These are phyloP conservation scores for Kuschelorhynchus macadamiae DNA, from an alignment of 2,888 invertebrate species.

Conservation along the genomic window DNA sequence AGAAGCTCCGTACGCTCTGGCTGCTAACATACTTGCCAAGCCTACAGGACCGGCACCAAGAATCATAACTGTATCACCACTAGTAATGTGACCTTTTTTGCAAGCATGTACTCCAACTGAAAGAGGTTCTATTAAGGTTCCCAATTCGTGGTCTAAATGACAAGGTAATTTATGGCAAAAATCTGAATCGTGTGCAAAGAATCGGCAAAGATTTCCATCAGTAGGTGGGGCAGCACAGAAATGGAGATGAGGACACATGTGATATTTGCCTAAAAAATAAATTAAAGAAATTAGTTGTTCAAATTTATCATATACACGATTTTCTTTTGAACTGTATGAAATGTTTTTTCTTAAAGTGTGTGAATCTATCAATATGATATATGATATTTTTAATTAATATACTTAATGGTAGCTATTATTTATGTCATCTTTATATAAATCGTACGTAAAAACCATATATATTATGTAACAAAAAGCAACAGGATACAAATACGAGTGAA, in stretches of 20 bases:
- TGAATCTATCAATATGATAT: too few relatives aligned
- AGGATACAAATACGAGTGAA: too few relatives aligned
- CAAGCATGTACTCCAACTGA: slow-evolving; percentile 96
- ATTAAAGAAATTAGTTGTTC: too few relatives aligned
- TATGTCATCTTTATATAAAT: too few relatives aligned
- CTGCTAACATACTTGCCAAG: slow-evolving; percentile 82
- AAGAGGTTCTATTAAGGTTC: slow-evolving; percentile 92
- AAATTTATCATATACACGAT: too few relatives aligned
- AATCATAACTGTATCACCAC: slow-evolving; percentile 81
- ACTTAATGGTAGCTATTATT: too few relatives aligned
- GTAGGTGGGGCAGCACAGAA: slow-evolving; percentile 96
- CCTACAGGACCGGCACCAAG: slow-evolving; percentile 93
- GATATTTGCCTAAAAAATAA: slow-evolving; percentile 83
- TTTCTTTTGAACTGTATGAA: too few relatives aligned
- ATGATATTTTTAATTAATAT: too few relatives aligned
- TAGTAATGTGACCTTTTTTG: slow-evolving; percentile 81
- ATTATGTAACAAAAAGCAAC: too few relatives aligned
- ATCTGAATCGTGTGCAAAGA: slow-evolving; percentile 90
- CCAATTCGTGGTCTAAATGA: slow-evolving; percentile 91
- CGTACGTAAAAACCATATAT: too few relatives aligned
- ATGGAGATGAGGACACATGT: slow-evolving; percentile 87
- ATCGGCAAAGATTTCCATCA: slow-evolving; percentile 89
- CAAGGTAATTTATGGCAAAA: slow-evolving; percentile 92
- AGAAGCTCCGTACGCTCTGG: slow-evolving; percentile 88
- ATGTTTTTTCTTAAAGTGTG: too few relatives aligned